phyloP scores from a whole-genome alignment of 2,888 invertebrate species.

The Coenonympha glycerion region DNA sequence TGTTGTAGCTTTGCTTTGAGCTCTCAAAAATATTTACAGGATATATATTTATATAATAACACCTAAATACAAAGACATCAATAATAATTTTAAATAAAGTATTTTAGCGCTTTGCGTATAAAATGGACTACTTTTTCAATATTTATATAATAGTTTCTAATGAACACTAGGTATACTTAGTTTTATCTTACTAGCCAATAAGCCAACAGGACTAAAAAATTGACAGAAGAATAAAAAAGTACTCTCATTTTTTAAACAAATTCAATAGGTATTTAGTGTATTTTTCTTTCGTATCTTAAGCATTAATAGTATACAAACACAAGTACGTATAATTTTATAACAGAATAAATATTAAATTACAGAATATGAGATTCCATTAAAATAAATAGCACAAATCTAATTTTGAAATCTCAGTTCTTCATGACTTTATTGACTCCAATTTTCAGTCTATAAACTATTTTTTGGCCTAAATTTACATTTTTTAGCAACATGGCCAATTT shows the following conservation, averaged over 20 bases:
- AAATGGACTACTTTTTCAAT: slow-evolving; percentile 21
- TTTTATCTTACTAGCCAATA: neutral
- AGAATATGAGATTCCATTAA: slow-evolving; percentile 2
- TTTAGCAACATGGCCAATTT: too few species aligned
- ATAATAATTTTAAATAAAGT: neutral
- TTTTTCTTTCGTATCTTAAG: neutral
- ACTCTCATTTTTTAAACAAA: too few species aligned
- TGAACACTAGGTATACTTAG: slow-evolving; percentile 27
- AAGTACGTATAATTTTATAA: too few species aligned
- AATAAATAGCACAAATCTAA: too few species aligned
- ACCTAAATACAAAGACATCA: neutral
- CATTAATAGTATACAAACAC: neutral
- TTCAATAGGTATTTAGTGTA: too few species aligned
- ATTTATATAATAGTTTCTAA: slow-evolving; percentile 27
- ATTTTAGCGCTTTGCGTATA: slow-evolving; percentile 9
- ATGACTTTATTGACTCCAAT: too few species aligned
- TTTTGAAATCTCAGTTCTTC: too few species aligned
- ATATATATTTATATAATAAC: neutral
- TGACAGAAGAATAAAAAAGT: neutral
- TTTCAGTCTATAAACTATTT: too few species aligned
- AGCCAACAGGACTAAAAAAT: neutral
- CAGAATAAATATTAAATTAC: neutral
- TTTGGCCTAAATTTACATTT: too few species aligned
- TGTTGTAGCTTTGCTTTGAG: neutral
- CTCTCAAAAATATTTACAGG: neutral